Base-by-base conservation (phyloP, 2,888 invertebrate species). In the Antitype chi region DNA sequence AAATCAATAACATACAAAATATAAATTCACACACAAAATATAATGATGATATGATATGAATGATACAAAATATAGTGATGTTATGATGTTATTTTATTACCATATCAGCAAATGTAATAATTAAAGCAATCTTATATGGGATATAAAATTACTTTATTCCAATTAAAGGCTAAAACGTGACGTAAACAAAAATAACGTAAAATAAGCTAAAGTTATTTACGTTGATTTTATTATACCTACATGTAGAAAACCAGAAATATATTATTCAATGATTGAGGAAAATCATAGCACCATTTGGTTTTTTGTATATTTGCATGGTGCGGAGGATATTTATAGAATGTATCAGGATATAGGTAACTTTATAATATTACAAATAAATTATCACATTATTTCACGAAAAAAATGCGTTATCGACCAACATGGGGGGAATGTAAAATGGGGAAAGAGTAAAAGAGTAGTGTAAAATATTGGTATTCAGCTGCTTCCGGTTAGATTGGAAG, bases 111-210 rank as follows among this genome's bases (percentile, higher is more conserved):
- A 32, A 32, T 32, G 32, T 32, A 32, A 32, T 32, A 32, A 32
- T 32, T 32, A 32, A 32, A 32, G 32, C 32, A 32, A 32, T 32
- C 32, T 32, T 32, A 32, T 32, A 4, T 32, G 32, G 32, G 4
- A 32, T 32, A 32, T 32, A 4, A 32, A 32, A 32, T 32, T 32
- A 32, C 32, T 32, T 32, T 32, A 20, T 47, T 49, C 49, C 55
- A 74, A 75, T 81, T 57, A 55, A 23, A 43, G 25, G 5, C 55
- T 32, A 2, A 32, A 32, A 32, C 1, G 32, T 57, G 23, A 17
- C 23, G n/a, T 57, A 63, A 62, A 63, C 7, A 55, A 9, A 62
- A 67, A 68, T 81, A 62, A 81, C 75, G 60, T 55, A 17, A 70
- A 60, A 66, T 55, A 52, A 70, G 43, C 25, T 11, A 25, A 53